Evolutionary conservation across 2,888 invertebrate species (phyloP).

Genomic region (Meandrusa payeni): DNA sequence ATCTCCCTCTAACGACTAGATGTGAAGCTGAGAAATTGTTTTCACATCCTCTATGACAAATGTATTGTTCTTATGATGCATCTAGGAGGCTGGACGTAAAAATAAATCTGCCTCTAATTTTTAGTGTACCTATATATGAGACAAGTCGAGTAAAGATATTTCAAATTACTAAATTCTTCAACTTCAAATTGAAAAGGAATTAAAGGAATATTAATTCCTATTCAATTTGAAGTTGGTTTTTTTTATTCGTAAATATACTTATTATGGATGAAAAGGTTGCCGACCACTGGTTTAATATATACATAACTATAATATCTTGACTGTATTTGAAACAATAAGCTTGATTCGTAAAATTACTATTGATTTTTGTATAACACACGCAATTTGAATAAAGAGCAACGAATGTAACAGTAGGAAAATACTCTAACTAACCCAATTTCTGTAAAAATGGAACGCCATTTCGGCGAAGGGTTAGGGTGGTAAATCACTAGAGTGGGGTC

Average conservation of each 20-base stretch:
- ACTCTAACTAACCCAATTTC: conserved; percentile 13
- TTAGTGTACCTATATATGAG: too few relatives aligned
- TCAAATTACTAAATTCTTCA: too few relatives aligned
- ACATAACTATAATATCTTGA: too few relatives aligned
- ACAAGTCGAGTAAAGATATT: too few relatives aligned
- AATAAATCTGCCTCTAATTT: too few relatives aligned
- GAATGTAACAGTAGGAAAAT: conserved; percentile 5
- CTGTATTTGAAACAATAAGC: too few relatives aligned
- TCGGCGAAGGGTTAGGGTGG: conserved; percentile 16
- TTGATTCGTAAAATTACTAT: neutral
- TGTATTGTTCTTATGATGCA: conserved; percentile 18
- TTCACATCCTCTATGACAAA: conserved; percentile 12
- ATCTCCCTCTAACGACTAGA: conserved; percentile 4
- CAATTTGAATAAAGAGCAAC: conserved; percentile 3
- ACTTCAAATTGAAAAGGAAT: too few relatives aligned
- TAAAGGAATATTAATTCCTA: too few relatives aligned
- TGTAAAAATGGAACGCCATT: conserved; percentile 14
- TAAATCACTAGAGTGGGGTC: conserved; percentile 22
- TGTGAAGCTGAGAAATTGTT: conserved; percentile 12
- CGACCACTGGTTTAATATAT: too few relatives aligned
- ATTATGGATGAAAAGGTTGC: too few relatives aligned
- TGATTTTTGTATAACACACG: neutral
- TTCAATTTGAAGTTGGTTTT: too few relatives aligned
- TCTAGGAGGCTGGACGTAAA: conserved; percentile 11
- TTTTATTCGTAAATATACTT: too few relatives aligned